Percentiles rank a stretch among this genome's conserved stretches.
Conservation (phyloP, 2,113 vertebrate species). For the Colistium nudipinnis region DNA sequence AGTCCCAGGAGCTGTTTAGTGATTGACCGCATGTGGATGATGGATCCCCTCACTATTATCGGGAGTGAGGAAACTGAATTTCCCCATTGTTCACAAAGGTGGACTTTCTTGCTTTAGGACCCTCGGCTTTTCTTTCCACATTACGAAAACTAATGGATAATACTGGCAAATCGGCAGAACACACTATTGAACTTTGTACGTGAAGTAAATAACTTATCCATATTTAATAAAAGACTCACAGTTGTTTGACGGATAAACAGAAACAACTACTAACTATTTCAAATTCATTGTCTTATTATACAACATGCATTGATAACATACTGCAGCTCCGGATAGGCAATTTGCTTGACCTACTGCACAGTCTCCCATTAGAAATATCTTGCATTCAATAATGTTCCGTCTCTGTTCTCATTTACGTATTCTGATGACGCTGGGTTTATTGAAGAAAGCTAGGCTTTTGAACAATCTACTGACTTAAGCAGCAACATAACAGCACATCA, state of each 20-base stretch:
- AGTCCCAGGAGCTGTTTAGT: background rate
- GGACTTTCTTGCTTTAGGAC: too few species aligned
- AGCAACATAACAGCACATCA: too few species aligned
- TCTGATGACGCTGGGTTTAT: background rate
- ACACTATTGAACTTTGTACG: background rate
- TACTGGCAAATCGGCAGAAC: background rate
- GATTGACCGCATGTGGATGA: background rate
- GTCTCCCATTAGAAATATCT: background rate
- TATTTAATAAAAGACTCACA: background rate
- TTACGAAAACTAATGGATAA: background rate
- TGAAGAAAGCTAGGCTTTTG: too few species aligned
- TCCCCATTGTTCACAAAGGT: too few species aligned
- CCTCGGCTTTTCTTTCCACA: background rate
- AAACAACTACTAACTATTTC: background rate
- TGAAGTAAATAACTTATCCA: background rate
- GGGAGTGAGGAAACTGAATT: too few species aligned
- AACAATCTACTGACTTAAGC: too few species aligned
- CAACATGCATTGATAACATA: background rate
- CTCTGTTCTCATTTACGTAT: background rate
- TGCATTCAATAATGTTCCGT: background rate
- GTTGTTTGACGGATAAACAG: background rate
- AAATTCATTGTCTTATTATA: background rate
- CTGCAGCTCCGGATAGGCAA: background rate
- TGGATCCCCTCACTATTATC: background rate
- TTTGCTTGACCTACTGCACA: background rate